Percentiles rank a stretch among this genome's conserved stretches.
Evolutionary conservation across 2,113 vertebrate genomes (phyloP).

Genomic region (Colossoma macropomum): DNA sequence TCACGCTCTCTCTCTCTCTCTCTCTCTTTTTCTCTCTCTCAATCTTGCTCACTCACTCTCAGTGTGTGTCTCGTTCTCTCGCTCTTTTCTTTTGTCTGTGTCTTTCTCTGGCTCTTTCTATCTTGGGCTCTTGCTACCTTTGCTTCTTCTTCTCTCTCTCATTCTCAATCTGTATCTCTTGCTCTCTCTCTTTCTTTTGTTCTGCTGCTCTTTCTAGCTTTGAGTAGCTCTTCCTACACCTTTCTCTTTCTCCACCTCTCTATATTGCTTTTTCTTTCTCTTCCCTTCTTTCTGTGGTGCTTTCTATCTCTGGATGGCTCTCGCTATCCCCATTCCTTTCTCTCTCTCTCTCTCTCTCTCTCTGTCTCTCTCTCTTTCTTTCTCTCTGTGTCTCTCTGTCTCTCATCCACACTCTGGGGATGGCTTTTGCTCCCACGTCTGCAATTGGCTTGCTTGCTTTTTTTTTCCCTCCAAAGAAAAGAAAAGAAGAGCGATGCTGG

Average conservation of each 20-base stretch:
- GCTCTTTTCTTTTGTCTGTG: no score
- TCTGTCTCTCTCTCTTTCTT: constrained; percentile 8
- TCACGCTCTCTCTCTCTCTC: constrained; percentile 28
- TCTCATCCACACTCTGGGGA: constrained; percentile 34
- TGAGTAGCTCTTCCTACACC: no score
- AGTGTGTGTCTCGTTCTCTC: no score
- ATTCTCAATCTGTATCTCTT: no score
- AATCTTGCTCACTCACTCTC: no score
- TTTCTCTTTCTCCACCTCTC: not conserved
- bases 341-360: not conserved
- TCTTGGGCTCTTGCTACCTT: not conserved
- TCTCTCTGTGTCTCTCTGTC: constrained; percentile 14
- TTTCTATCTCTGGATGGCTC: constrained; percentile 4
- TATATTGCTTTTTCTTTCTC: not conserved
- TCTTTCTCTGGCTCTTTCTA: no score
- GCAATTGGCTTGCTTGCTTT: not conserved
- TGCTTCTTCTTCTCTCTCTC: no score
- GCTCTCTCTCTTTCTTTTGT: no score
- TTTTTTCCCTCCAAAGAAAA: not conserved
- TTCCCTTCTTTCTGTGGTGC: not conserved
- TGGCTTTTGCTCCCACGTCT: constrained; percentile 37
- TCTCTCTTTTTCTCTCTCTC: no score
- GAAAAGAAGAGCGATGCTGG: constrained; percentile 1
- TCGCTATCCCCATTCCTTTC: no score
- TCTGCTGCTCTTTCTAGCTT: not conserved